Percentiles rank a stretch among this genome's conserved stretches.
These are phyloP conservation scores for Siphonodentalium dalli DNA, from an alignment of 2,888 invertebrate genomes.

Conservation along the genomic window DNA sequence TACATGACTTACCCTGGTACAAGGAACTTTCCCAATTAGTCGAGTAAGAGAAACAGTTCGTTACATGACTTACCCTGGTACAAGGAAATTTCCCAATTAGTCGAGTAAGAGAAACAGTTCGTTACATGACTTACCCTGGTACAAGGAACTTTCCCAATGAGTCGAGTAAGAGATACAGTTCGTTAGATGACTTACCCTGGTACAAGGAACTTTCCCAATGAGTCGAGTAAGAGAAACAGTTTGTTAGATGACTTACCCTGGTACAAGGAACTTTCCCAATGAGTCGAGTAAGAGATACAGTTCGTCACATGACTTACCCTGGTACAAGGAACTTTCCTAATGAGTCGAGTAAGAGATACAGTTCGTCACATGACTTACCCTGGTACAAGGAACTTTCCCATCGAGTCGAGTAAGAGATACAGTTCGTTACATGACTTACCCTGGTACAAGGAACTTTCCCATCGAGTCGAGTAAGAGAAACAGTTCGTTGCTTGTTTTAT, in stretches of 20 bases:
- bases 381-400: conserved; percentile 75
- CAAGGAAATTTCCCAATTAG: too few species aligned
- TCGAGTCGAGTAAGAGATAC: conserved; percentile 81
- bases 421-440: conserved; percentile 66
- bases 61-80: too few species aligned
- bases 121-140: conserved; percentile 70
- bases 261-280: too few species aligned
- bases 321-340: too few species aligned
- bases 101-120: too few species aligned
- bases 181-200: conserved; percentile 68
- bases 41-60: too few species aligned
- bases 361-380: too few species aligned
- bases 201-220: conserved; percentile 76
- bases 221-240: conserved; percentile 79
- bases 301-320: too few species aligned
- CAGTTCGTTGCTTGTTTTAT: conserved; percentile 64
- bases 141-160: conserved; percentile 77
- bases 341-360: too few species aligned
- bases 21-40: too few species aligned
- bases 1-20: too few species aligned
- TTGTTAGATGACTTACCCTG: conserved; percentile 65
- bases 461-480: conserved; percentile 82
- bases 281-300: too few species aligned
- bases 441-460: conserved; percentile 75
- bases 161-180: conserved; percentile 78